Base-by-base conservation (phyloP, 2,797 vertebrate genomes). In the Sarcophilus harrisii region DNA sequence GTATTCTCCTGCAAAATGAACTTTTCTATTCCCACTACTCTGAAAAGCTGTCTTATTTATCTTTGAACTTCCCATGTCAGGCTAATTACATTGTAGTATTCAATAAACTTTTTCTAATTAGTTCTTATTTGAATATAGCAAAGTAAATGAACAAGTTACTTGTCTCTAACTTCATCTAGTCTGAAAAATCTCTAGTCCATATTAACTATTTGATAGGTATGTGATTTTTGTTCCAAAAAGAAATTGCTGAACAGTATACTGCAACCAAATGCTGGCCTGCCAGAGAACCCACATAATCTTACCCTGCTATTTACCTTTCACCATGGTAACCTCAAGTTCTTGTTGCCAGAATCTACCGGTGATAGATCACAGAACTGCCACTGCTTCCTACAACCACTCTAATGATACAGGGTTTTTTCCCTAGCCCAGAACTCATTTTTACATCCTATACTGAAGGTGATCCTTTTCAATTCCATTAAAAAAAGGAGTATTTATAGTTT, bases 101-200 rank as follows among this genome's bases (percentile, higher is more conserved):
- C 30, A 94, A 92, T 92, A 96, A 97, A 97, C 93, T 14, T 91
- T 93, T 54, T 62, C 94, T 87, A 94, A 92, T 91, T 8, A 87
- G 59, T 66, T 91, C 59, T 95, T 92, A n/a, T 5, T 0, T 94
- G 16, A 95, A 81, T 87, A 9, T 16, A 94, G 96, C n/a, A 1
- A 96, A 8, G 91, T 32, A 55, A 96, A 96, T 21, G 91, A 66
- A 95, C 18, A 93, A 93, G 57, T 87, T 55, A 95, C 87, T 30
- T 45, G 55, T 94, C 96, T 92, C 87, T 95, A 92, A 96, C 59
- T 66, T 45, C n/a, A 57, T 2, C 45, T 4, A 94, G 87, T 29
- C 87, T 87, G 90, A 95, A 52, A n/a, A 32, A 92, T 30, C 62
- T 54, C 73, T 93, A 91, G 60, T 32, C 93, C 27, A 52, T 45